Percentiles rank a stretch among this genome's conserved stretches.
Conservation (phyloP, 2,797 vertebrate species). For the Falco concolor region DNA sequence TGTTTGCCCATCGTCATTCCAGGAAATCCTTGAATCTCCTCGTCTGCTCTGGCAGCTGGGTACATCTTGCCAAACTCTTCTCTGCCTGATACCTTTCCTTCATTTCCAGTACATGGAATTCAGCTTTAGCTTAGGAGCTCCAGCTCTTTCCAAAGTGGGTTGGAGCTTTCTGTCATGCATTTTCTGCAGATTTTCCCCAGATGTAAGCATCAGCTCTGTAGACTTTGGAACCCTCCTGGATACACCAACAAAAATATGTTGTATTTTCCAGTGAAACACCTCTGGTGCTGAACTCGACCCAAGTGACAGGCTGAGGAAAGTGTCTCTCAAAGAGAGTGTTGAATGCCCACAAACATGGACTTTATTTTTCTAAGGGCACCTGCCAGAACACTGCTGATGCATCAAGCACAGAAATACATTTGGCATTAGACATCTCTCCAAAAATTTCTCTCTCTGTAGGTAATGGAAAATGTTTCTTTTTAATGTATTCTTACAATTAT, state of each 20-base stretch:
- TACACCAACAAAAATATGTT: not conserved
- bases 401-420: not conserved
- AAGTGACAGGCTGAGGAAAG: conserved; percentile 9
- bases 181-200: conserved; percentile 15
- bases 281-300: not conserved
- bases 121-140: not conserved
- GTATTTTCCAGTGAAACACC: conserved; percentile 43
- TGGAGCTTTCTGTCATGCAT: not conserved
- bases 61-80: not conserved
- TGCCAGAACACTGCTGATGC: conserved; percentile 15
- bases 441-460: not conserved
- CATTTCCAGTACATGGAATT: not conserved
- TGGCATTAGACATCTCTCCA: not conserved
- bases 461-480: conserved; percentile 10
- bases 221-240: conserved; percentile 5
- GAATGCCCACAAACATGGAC: conserved; percentile 13
- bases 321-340: not conserved
- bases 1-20: not conserved
- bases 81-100: not conserved
- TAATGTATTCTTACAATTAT: not conserved
- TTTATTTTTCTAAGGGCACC: conserved; percentile 25
- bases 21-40: conserved; percentile 6
- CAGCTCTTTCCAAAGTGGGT: not conserved
- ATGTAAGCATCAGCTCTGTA: conserved; percentile 23
- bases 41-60: not conserved